These are phyloP conservation scores for Myxocyprinus asiaticus DNA, from an alignment of 2,113 vertebrate species.

Conservation along the genomic window DNA sequence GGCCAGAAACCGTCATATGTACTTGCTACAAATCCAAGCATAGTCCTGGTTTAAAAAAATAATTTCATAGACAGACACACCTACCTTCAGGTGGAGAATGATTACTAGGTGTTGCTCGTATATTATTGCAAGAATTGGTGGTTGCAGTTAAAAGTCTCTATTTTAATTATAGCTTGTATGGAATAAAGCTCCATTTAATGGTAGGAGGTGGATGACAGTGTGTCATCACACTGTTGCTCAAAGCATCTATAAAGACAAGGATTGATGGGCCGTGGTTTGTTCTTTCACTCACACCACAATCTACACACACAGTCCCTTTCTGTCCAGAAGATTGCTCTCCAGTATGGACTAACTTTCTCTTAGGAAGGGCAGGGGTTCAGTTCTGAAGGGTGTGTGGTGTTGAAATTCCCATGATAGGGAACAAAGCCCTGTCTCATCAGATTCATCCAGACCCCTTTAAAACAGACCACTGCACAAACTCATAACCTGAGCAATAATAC, in stretches of 20 bases:
- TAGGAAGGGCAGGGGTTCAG: conserved; percentile 73
- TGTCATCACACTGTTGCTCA: conserved; percentile 13
- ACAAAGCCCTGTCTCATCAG: conserved; percentile 47
- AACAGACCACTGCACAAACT: not conserved
- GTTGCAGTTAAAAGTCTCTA: conserved; percentile 10
- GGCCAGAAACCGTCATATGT: not conserved
- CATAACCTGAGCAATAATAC: conserved; percentile 41
- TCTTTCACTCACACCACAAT: conserved; percentile 1
- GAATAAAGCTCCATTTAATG: not conserved
- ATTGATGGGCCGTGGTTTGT: conserved; percentile 41
- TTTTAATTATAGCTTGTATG: not conserved
- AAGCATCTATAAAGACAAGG: conserved; percentile 26
- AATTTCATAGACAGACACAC: not conserved
- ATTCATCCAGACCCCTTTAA: not conserved
- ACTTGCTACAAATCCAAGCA: conserved; percentile 8
- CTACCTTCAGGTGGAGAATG: conserved; percentile 17
- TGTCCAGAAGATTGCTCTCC: conserved; percentile 7
- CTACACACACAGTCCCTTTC: not conserved
- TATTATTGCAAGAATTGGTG: conserved; percentile 10
- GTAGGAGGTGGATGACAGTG: conserved; percentile 25
- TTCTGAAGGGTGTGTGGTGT: conserved; percentile 21
- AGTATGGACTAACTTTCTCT: conserved; percentile 59
- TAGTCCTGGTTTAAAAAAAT: conserved; percentile 12
- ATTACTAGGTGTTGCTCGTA: conserved; percentile 20
- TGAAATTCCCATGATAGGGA: conserved; percentile 10